Base-by-base conservation (phyloP, 2,797 vertebrate genomes). In the Gambelia wislizenii region DNA sequence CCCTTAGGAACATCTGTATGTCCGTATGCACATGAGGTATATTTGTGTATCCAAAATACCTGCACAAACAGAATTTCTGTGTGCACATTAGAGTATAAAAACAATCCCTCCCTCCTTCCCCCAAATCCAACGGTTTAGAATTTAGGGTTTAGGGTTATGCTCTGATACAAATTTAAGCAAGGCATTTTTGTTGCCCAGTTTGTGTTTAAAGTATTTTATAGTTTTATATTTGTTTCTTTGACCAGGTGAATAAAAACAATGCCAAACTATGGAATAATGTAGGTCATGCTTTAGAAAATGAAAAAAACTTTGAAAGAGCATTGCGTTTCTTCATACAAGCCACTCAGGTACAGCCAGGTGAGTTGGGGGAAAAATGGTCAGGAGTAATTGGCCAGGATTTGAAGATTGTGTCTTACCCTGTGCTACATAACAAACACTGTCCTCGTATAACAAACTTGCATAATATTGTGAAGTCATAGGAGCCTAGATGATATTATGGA, bases 241-340 rank as follows among this genome's bases (percentile, higher is more conserved):
- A 94, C 95, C 94, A 99, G 99, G 99, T 99, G 87, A 99, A 99
- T 97, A 99, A 98, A 96, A 99, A 99, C 95, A 99, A 99, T 49
- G 99, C 99, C 86, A 99, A 99, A 93, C 96, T 99, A 4, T 99
- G 99, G 99, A 99, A 99, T 93, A 99, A 99, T 90, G 99, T 99
- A 18, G 99, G 99, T 5, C 99, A 99, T 61, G 99, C 99, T 0
- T 95, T 99, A 89, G 99, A 99, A 96, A 99, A 99, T 96, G 98
- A 99, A 93, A 99, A 99, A 94, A 97, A 98, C 92, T 99, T 99
- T 91, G 98, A 97, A 86, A 97, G 95, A 95, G 99, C 99, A 0
- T 96, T 99, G 85, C 98, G 95, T 33, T 99, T 98, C 94, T 99
- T 99, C 92, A 97, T 99, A 89, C 98, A 99, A 95, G 99, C 99